Base-by-base conservation (phyloP, 2,797 vertebrate species). In the Ibycter americanus region DNA sequence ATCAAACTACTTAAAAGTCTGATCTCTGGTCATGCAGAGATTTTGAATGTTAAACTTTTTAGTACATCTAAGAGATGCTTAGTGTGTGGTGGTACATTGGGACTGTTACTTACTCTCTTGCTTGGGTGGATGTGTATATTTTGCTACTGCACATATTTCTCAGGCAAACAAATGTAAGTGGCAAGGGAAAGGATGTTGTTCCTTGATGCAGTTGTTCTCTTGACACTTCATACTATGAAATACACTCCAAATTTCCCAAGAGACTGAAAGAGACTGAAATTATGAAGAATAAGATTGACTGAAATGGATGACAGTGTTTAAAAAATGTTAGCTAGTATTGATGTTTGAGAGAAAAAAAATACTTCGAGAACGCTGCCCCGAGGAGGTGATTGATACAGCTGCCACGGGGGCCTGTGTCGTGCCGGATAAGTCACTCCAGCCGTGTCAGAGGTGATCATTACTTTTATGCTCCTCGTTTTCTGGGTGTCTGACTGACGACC, bases 371-470 rank as follows among this genome's bases (percentile, higher is more conserved):
- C 1, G 26, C 67, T 87, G 40, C 23, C 84, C 84, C 0, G 1
- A 61, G 68, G 52, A 87, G 59, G 51, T 95, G 96, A 96, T 95
- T 83, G 95, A 95, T 94, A 6, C 0, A 6, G 40, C 81, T 96
- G 92, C 83, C 93, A 89, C 0, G 0, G 21, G 77, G 71, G 51
- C 58, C 49, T 0, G 12, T 82, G 82, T 32, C 18, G 2, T 0
- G 4, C 74, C 4, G 51, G 95, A 46, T 71, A 93, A 93, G 96
- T 92, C 91, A 91, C 91, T 95, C 71, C 82, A 89, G 96, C 96
- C 52, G 0, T 87, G 89, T 87, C 92, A 96, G 89, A 34, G 91
- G 87, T 96, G 92, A 93, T 83, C 87, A 92, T 87, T 66, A 87
- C 89, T 96, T 90, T 83, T 25, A 14, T 49, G 74, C 52, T 87